Base-by-base conservation (phyloP, 2,797 vertebrate species). In the Cynodonichthys magdalenae region DNA sequence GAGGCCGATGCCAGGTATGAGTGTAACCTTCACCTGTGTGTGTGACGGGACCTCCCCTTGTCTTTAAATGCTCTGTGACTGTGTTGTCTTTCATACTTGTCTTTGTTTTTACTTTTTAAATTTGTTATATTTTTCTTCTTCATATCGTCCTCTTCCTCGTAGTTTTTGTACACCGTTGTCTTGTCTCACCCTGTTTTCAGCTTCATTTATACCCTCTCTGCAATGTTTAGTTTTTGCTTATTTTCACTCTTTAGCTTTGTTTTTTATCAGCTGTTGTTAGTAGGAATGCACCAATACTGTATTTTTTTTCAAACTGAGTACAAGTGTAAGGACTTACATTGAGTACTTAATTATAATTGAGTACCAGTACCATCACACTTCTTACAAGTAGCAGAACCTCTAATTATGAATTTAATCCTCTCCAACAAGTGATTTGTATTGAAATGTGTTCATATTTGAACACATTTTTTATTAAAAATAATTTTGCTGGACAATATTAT, bases 1-100 rank as follows among this genome's bases (percentile, higher is more conserved):
- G 97, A 99, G 92, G 97, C 97, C 20, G 97, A 99, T 53, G 97
- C 97, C 94, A 99, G 97, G 97, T 98, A 95, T 57, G 74, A 91
- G 90, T 31, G 3, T 56, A 24, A 45, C 65, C 63, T 58, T 48
- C 54, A 19, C 27, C 44, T 6, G 4, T 56, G n/a, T 66, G 5
- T 66, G 52, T 63, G 34, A 28, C 41, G 3, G 50, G 11, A 46
- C 42, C 66, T 61, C 53, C 79, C 69, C 49, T 56, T 39, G 72
- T 64, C 57, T 66, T 57, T 58, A 9, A 64, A 55, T 52, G 49
- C 17, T 71, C 39, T 59, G 31, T 69, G 74, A 73, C 55, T 63
- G 11, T 49, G 6, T 53, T 65, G 31, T 50, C 39, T 51, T 51
- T 19, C 42, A 39, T 12, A 36, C 34, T 56, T 66, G 27, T 20